phyloP scores from a whole-genome alignment of 2,113 vertebrate genomes.

The Empidonax alnorum region DNA sequence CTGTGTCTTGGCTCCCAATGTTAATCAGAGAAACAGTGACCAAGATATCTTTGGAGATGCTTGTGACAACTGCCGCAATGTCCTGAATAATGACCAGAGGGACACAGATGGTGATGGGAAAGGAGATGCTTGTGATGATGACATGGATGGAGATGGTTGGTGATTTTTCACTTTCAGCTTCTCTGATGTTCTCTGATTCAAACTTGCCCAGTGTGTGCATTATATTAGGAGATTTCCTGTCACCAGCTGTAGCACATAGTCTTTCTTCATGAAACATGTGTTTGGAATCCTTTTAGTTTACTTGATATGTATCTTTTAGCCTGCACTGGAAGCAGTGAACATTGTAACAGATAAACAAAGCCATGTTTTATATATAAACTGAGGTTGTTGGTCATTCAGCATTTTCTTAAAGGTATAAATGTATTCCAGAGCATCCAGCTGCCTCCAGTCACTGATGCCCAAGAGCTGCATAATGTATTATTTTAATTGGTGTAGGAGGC shows the following conservation, averaged over 20 bases:
- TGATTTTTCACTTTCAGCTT: neutral
- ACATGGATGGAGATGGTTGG: constrained; percentile 95
- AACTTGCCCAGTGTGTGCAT: neutral
- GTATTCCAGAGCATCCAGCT: neutral
- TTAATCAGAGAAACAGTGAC: constrained; percentile 91
- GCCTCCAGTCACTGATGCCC: neutral
- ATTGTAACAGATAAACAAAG: neutral
- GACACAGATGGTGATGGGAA: constrained; percentile 92
- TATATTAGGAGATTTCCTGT: neutral
- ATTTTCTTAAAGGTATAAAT: neutral
- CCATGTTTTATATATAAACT: neutral
- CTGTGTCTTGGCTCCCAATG: constrained; percentile 88
- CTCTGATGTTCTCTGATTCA: neutral
- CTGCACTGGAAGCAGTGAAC: neutral
- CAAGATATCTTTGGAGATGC: constrained; percentile 92
- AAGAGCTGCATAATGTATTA: neutral
- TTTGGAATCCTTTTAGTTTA: neutral
- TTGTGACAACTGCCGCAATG: constrained; percentile 90
- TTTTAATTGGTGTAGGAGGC: neutral
- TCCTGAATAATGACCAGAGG: constrained; percentile 89
- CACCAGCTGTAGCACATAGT: neutral
- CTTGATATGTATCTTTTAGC: neutral
- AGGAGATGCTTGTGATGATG: constrained; percentile 94
- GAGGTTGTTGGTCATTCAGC: neutral
- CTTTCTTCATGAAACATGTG: neutral